Conservation (phyloP, 2,113 vertebrate genomes). For the Pao palembangensis region DNA sequence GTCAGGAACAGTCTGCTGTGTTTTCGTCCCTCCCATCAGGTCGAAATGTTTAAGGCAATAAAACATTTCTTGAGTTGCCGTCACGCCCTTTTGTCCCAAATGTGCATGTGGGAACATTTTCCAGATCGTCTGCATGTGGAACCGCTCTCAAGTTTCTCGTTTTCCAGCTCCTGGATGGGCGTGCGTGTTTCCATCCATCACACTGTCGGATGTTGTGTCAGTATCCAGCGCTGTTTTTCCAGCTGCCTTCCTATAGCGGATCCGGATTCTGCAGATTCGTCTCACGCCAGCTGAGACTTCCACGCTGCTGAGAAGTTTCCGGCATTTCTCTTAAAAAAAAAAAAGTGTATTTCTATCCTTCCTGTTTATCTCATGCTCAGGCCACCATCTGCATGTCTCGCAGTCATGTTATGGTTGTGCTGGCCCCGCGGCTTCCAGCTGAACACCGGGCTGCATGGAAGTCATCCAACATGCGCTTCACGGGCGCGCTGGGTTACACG, state of each 20-base stretch:
- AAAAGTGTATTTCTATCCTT: slow-evolving; percentile 47
- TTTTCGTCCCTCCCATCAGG: neutral
- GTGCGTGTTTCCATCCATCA: slow-evolving; percentile 29
- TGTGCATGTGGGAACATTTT: no score
- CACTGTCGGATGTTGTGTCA: slow-evolving; percentile 32
- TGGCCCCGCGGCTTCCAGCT: slow-evolving; percentile 20
- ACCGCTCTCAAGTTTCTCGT: neutral
- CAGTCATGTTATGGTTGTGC: slow-evolving; percentile 33
- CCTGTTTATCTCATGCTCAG: slow-evolving; percentile 39
- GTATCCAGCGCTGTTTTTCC: slow-evolving; percentile 35
- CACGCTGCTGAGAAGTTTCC: slow-evolving; percentile 30
- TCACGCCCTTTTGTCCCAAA: neutral
- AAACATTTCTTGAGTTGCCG: neutral
- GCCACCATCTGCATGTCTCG: slow-evolving; percentile 48
- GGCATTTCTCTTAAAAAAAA: slow-evolving; percentile 15
- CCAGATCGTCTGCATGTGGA: no score
- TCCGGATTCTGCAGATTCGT: slow-evolving; percentile 26
- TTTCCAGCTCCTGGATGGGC: slow-evolving; percentile 7
- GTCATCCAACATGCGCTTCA: slow-evolving; percentile 39
- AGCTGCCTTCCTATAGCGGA: slow-evolving; percentile 45
- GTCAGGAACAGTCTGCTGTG: neutral
- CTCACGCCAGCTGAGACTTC: slow-evolving; percentile 42
- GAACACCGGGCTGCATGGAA: slow-evolving; percentile 10
- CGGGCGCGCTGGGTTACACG: slow-evolving; percentile 1
- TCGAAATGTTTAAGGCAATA: slow-evolving; percentile 4